Evolutionary conservation across 2,888 invertebrate genomes (phyloP), one percentile per base, ranked within the genome.

Genomic region (Euzophera pinguis): DNA sequence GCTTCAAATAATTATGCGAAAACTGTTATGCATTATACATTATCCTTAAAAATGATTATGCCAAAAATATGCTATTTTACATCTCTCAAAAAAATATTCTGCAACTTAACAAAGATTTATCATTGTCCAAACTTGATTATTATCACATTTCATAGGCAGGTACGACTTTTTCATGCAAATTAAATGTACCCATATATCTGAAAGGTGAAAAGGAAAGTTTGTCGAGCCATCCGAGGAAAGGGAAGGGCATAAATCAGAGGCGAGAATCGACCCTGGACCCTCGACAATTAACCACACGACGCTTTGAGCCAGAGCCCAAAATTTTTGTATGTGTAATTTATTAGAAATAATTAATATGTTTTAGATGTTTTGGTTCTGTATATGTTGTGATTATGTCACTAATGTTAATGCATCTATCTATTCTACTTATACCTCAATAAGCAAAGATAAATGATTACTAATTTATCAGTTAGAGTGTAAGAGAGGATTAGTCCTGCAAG

Each of bases 151-250:
- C 32, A 12, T 1, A 14, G n/a, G n/a, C n/a, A n/a, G n/a, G n/a
- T n/a, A n/a, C n/a, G n/a, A 45, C 32, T 45, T 45, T 45, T 45
- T 45, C 32, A 45, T 45, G 45, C 45, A 45, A 45, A 45, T 45
- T 32, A 45, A 45, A 45, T 45, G 32, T 32, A 45, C 45, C 45
- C 45, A 45, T 45, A 45, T 45, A 45, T 45, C 9, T 45, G 14
- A 29, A 45, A 45, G 45, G 45, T 45, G 45, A 32, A 45, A 45
- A 45, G 34, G 45, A 12, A 45, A 32, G 14, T 41, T 22, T 41
- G 45, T 32, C 45, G 45, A 13, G 14, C 32, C 14, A 16, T 9
- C 14, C 45, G 45, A 45, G 43, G 29, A 45, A 45, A 43, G 42
- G 43, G 16, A 39, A 32, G 32, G 14, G 14, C 45, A 32, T 45